Evolutionary conservation across 2,888 invertebrate species (phyloP).

Genomic region (Drosophila leonis): DNA sequence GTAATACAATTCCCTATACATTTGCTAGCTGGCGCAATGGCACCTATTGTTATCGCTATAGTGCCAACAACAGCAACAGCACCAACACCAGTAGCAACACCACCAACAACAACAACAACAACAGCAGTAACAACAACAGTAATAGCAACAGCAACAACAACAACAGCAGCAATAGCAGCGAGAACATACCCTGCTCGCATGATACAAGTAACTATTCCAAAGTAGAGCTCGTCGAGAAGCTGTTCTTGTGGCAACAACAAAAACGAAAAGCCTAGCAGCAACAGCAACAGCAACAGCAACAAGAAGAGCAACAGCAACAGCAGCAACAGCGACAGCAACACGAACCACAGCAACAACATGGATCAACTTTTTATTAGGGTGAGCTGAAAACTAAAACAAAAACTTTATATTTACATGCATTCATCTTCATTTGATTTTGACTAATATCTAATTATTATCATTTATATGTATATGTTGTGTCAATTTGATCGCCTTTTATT

Average conservation of each 20-base stretch:
- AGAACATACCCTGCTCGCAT: constrained; percentile 33
- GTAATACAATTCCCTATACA: constrained; percentile 62
- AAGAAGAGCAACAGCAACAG: constrained; percentile 64
- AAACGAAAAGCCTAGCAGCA: constrained; percentile 66
- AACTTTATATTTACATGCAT: too few relatives aligned
- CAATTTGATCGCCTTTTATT: background rate
- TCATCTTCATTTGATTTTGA: background rate
- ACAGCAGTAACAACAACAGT: constrained; percentile 24
- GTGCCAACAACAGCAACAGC: constrained; percentile 46
- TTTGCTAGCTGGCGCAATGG: constrained; percentile 75
- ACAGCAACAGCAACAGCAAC: constrained; percentile 28
- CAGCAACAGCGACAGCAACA: constrained; percentile 61
- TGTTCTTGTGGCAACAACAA: constrained; percentile 74
- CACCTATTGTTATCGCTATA: constrained; percentile 68
- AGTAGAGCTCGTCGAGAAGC: constrained; percentile 71
- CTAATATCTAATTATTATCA: background rate
- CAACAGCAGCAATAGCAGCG: constrained; percentile 35
- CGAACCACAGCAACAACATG: constrained; percentile 36
- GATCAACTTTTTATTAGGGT: constrained; percentile 63
- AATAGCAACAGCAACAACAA: constrained; percentile 35
- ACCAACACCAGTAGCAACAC: constrained; percentile 23
- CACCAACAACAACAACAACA: constrained; percentile 23
- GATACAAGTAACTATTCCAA: constrained; percentile 67
- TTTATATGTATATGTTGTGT: background rate
- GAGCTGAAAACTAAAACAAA: constrained; percentile 25